Evolutionary conservation across 2,888 invertebrate genomes (phyloP), one percentile per base, ranked within the genome.

Genomic region (Exocentrus adspersus): DNA sequence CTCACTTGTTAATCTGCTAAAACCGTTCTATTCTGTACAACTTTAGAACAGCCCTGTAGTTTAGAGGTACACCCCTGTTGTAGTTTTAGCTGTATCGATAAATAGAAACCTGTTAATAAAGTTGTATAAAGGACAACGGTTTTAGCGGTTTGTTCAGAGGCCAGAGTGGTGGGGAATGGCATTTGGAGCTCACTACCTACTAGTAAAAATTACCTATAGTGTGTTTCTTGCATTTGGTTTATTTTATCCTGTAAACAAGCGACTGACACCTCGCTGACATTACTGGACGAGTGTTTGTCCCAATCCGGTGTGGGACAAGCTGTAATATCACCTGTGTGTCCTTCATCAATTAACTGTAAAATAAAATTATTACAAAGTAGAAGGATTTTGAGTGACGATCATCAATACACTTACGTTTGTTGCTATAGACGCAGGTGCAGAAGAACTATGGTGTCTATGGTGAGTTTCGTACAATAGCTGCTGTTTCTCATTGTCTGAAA

Each of bases 211-310:
- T 75, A 88, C 89, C 89, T 89, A 78, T 93, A 92, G 78, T 94
- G 93, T 14, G 92, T 93, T 81, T 94, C 94, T 80, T 94, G 94
- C 94, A 94, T 95, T 84, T 95, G 94, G 80, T 94, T 87, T 75
- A 97, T 95, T 78, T 95, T 89, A 80, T 97, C 97, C 83, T 97
- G 97, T 68, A 95, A 86, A 80, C 95, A 95, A 16, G 95, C 95
- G 67, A 97, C 94, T 2, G 93, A 93, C 60, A 95, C 90, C 83
- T 96, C 95, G 82, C 94, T 94, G 71, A 91, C 86, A 2, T 92
- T 92, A 66, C 94, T 92, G 45, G 92, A 92, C 61, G 94, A 94
- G 81, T 94, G 92, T 81, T 94, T 94, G 83, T 96, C 95, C 96
- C 96, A 96, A 72, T 94, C 94, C 5, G 92, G 92, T 6, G 92